Percentiles rank a stretch among this genome's conserved stretches.
Conservation (phyloP, 1,140 invertebrate species). For the Bombus sibiricus region DNA sequence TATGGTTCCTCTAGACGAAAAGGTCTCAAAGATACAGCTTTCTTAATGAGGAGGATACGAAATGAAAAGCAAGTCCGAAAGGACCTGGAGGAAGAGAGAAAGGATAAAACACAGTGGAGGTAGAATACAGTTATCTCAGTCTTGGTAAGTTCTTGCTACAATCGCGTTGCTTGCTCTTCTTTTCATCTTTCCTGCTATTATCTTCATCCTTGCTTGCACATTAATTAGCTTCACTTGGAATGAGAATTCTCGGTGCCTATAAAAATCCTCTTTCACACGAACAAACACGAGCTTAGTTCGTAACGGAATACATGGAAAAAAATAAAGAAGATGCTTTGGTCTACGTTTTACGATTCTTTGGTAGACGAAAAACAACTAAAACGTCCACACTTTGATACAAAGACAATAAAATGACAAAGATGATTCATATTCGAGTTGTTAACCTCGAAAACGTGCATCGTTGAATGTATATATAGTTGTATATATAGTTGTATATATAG, state of each 20-base stretch:
- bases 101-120: constrained; percentile 33
- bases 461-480: too few relatives aligned
- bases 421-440: background rate
- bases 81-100: constrained; percentile 23
- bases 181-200: constrained; percentile 50
- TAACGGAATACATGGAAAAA: background rate
- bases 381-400: background rate
- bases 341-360: background rate
- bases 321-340: background rate
- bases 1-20: background rate
- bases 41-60: background rate
- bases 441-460: background rate
- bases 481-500: too few relatives aligned
- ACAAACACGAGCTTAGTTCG: background rate
- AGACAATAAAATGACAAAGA: background rate
- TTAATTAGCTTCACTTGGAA: constrained; percentile 30
- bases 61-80: constrained; percentile 20
- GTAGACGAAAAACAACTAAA: too few relatives aligned
- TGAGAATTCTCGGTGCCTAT: background rate
- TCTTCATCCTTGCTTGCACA: constrained; percentile 29
- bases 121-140: constrained; percentile 47
- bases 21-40: background rate
- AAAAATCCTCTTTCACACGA: background rate
- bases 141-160: constrained; percentile 28
- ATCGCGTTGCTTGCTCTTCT: constrained; percentile 37